A percentile compares a stretch with the other conserved stretches of the same genome.
These are phyloP conservation scores for Maconellicoccus hirsutus DNA, from an alignment of 1,140 invertebrate species.

Conservation along the genomic window DNA sequence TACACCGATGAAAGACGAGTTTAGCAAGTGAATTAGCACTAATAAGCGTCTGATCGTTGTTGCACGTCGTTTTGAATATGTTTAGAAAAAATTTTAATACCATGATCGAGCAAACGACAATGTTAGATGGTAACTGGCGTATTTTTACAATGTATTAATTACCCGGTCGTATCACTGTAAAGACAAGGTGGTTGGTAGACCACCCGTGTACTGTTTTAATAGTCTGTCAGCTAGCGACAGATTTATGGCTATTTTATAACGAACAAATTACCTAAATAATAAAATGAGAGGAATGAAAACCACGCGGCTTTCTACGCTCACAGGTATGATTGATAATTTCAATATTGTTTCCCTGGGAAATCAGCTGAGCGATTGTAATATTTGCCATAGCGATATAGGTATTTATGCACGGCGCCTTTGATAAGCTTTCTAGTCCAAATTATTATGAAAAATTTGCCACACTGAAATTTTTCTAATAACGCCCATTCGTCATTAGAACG, in stretches of 20 bases:
- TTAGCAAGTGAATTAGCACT: no score
- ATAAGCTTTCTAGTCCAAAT: no score
- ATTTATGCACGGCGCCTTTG: no score
- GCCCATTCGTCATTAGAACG: no score
- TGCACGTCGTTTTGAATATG: no score
- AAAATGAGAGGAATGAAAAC: neutral
- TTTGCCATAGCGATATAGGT: neutral
- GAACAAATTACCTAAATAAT: neutral
- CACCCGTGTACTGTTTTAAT: slow-evolving; percentile 21
- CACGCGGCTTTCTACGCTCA: slow-evolving; percentile 10
- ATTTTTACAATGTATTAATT: slow-evolving; percentile 5
- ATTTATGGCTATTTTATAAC: slow-evolving; percentile 14
- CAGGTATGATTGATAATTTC: slow-evolving; percentile 19
- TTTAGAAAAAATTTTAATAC: neutral
- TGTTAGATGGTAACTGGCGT: neutral
- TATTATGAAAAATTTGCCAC: no score
- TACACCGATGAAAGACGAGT: no score
- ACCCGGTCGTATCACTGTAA: neutral
- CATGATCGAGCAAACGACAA: neutral
- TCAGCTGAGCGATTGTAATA: neutral
- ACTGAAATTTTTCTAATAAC: no score
- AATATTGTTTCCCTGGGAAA: neutral
- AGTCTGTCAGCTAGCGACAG: slow-evolving; percentile 20
- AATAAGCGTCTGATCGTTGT: no score
- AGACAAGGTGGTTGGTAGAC: slow-evolving; percentile 3